Percentiles rank a stretch among this genome's conserved stretches.
These are phyloP conservation scores for Euphonia xanthogaster DNA, from an alignment of 2,797 vertebrate genomes.

Conservation along the genomic window DNA sequence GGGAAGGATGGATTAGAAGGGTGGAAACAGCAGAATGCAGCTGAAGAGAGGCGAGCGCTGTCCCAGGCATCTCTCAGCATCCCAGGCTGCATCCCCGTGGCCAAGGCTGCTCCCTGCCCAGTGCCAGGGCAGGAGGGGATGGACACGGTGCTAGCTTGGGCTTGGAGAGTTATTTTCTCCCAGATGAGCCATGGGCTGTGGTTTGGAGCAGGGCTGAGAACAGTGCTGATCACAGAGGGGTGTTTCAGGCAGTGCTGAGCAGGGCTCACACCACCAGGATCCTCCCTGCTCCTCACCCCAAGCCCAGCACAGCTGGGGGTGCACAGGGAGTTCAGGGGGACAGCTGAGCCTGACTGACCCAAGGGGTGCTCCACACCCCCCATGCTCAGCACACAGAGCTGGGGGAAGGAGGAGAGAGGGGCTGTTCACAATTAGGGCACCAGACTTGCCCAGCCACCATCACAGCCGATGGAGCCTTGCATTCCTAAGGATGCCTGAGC, in stretches of 20 bases:
- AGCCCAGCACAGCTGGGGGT: accelerated
- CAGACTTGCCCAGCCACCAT: background rate
- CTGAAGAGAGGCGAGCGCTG: background rate
- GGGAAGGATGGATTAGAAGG: background rate
- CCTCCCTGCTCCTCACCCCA: background rate
- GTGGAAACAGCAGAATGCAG: background rate
- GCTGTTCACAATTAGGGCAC: background rate
- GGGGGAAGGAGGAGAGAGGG: background rate
- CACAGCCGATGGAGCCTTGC: background rate
- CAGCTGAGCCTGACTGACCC: background rate
- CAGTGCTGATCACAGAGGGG: accelerated
- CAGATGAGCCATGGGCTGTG: accelerated
- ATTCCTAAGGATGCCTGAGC: background rate
- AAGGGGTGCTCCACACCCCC: background rate
- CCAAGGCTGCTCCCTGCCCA: background rate
- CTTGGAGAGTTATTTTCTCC: no score
- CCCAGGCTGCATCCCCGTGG: accelerated
- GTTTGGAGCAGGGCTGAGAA: background rate
- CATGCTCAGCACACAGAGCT: background rate
- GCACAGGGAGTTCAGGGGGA: background rate
- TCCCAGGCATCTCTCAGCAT: background rate
- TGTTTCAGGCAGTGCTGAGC: background rate
- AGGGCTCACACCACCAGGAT: accelerated
- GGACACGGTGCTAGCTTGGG: accelerated
- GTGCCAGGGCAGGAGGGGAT: no score